Base-by-base conservation (phyloP, 2,797 vertebrate genomes). In the Tachyglossus aculeatus region DNA sequence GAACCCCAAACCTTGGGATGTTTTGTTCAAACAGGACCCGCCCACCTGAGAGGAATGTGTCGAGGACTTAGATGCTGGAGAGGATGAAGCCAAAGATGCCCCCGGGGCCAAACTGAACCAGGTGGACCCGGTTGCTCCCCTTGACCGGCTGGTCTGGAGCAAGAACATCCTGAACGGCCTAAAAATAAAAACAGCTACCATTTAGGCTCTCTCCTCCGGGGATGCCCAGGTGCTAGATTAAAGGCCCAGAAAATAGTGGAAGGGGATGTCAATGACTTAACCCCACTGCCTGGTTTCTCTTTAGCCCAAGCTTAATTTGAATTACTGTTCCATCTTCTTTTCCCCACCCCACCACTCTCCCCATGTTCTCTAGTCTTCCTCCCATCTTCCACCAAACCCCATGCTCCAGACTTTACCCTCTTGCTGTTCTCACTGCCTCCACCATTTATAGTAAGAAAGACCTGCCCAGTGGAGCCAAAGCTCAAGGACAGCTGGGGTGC, bases 71-170 rank as follows among this genome's bases (percentile, higher is more conserved):
- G 13, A 29, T 72, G 52, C 88, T 91, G 54, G 91, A 93, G 44
- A 95, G 81, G 80, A 98, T 82, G 74, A 96, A 94, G 24, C 97
- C 96, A n/a, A n/a, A n/a, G n/a, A n/a, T n/a, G n/a, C n/a, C n/a
- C n/a, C n/a, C n/a, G n/a, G n/a, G n/a, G n/a, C n/a, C 89, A 78
- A 96, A 96, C 18, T 96, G 91, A 34, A 96, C 91, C 53, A 99
- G 86, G 58, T 95, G 91, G 63, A 94, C 93, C 47, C 86, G 88
- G 61, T 92, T 87, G 45, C 93, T 94, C 62, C 79, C 84, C 66
- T 81, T 88, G 45, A 92, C 38, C 1, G 94, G 92, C 21, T 89
- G 86, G 48, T 97, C 96, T 38, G 96, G 96, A 48, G 96, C 96
- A 78, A 98, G 87, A 52, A 95, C 80, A 0, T 93, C 88, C 1